Evolutionary conservation across 2,113 vertebrate species (phyloP), one percentile per base, ranked within the genome.

Genomic region (Silurus meridionalis): DNA sequence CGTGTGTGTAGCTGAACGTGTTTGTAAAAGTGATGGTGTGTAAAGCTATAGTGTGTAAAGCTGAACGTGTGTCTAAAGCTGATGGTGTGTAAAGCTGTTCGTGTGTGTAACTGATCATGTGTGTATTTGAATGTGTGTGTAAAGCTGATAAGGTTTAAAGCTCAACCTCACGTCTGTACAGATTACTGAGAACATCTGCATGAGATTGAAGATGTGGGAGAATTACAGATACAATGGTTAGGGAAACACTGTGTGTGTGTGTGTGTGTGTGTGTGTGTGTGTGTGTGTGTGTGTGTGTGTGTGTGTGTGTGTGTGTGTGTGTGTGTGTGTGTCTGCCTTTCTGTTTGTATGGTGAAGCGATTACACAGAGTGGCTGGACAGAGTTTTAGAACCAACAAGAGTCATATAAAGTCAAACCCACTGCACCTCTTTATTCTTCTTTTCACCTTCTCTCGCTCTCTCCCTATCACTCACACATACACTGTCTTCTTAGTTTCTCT

Each of bases 371-470:
- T 23, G 60, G 57, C 66, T 71, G 61, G 57, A 69, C 53, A 80
- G 72, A 88, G 84, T 52, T 50, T 90, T 84, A 86, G 86, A 83
- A 88, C 28, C 75, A 74, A 23, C 82, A 14, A 60, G 84, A 67
- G 74, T 66, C 63, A 84, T 82, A 85, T 91, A 85, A 87, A 86
- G 83, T 66, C 69, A 66, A 52, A 60, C 74, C 23, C 0, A 1
- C 21, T 55, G 11, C 52, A 28, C 28, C 14, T 19, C 25, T 14
- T 37, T 25, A 46, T 46, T 80, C 28, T 66, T 60, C 21, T 4
- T 7, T 48, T 71, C 52, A n/a, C 21, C 37, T n/a, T 79, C 8
- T 63, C 48, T 55, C 9, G n/a, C n/a, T 83, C 23, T 77, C 37
- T 48, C 17, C 15, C 52, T 80, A 74, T 60, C 61, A 37, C 28